These are phyloP conservation scores for Autographa pulchrina DNA, from an alignment of 2,888 invertebrate genomes.

Conservation along the genomic window DNA sequence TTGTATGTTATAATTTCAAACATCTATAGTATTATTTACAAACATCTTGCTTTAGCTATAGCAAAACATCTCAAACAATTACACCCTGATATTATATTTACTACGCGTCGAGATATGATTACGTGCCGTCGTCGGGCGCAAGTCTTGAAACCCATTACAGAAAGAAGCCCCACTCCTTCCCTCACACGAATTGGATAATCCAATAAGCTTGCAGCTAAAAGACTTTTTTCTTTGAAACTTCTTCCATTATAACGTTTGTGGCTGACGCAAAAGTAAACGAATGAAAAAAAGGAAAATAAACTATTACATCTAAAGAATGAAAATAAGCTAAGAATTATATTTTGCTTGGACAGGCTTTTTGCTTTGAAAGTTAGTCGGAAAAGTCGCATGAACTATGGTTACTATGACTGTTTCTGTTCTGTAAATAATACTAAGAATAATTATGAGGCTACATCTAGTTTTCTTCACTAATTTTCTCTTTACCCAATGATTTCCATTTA, in stretches of 20 bases:
- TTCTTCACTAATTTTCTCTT: no score
- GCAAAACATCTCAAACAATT: conserved; percentile 21
- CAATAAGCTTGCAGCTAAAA: conserved; percentile 55
- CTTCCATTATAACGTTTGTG: conserved; percentile 45
- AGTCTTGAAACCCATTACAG: conserved; percentile 53
- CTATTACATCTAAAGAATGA: conserved; percentile 13
- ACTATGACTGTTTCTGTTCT: background rate
- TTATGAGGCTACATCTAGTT: no score
- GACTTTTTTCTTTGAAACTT: conserved; percentile 49
- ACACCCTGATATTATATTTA: conserved; percentile 20
- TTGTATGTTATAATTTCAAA: no score
- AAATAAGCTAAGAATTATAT: background rate
- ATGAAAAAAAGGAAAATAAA: conserved; percentile 16
- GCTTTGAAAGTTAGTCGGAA: background rate
- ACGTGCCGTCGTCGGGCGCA: conserved; percentile 30
- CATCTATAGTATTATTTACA: no score
- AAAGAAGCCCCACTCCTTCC: conserved; percentile 29
- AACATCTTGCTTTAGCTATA: background rate
- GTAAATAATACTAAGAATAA: no score
- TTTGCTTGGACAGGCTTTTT: background rate
- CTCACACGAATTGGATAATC: conserved; percentile 56
- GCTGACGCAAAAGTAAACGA: conserved; percentile 19
- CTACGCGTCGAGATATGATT: conserved; percentile 35
- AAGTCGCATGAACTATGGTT: background rate
- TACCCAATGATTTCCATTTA: no score